Base-by-base conservation (phyloP, 1,140 invertebrate genomes). In the Psix sp. region DNA sequence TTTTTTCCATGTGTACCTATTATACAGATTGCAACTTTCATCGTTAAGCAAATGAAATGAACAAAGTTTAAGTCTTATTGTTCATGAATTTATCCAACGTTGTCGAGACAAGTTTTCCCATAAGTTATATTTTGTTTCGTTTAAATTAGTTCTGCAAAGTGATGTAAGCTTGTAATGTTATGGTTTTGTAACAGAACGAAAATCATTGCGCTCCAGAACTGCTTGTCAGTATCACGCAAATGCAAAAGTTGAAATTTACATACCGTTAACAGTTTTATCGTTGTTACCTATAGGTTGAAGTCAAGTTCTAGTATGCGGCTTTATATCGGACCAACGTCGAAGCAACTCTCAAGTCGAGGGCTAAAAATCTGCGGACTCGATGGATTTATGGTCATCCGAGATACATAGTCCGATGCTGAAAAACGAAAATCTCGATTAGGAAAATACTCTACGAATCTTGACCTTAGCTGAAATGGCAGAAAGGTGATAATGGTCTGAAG, bases 191-290 rank as follows among this genome's bases (percentile, higher is more conserved):
- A 29, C 24, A 35, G 56, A 62, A 70, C 42, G 46, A 62, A 70
- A 70, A 62, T 60, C 66, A 54, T 49, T 40, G 43, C 40, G 46
- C 18, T 60, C 31, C 54, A 56, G 20, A 52, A 60, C 42, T 70
- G 40, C 42, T 60, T 56, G 56, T 56, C 48, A 14, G 40, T 42
- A 46, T 11, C 66, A 70, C 54, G 66, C 46, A 39, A 59, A 70
- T 70, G 66, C 49, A 70, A 74, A 60, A 74, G 56, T 67, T 57
- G 45, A 51, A 74, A 74, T 74, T 67, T 74, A 74, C 71, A 67
- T 74, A 67, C 70, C 14, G 70, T 42, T 57, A 73, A 73, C 54
- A 67, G 63, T 67, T 74, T 74, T 67, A 67, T 74, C 71, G 56
- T 67, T 45, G 51, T 54, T 42, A 62, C 67, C 71, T 62, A n/a